Evolutionary conservation across 1,140 invertebrate species (phyloP), one percentile per base, ranked within the genome.

Genomic region (Danaus plexippus): DNA sequence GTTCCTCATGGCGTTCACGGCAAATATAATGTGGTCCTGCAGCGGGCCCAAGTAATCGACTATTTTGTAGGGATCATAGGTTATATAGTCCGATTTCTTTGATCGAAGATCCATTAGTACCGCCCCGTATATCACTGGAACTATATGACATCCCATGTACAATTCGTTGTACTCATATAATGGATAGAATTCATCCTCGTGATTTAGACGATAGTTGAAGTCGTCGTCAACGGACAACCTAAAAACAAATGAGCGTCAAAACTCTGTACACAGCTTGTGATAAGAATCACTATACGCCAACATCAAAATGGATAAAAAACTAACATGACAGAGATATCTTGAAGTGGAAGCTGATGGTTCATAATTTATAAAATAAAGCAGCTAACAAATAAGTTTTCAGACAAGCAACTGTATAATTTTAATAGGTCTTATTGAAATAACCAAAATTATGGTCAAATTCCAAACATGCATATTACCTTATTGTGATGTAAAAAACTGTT

Each of bases 21-120:
- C 96, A 89, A 99, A 99, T 9, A 93, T 90, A 69, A 99, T 98
- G 43, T 99, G 97, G 81, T 99, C 97, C 88, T 99, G 96, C 8
- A 90, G 82, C 0, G 97, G 96, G 43, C 95, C 94, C 51, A 90
- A 85, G 57, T 94, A 94, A 41, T 90, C 81, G 1, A 69, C 52
- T 1, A 95, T 67, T 52, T 91, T 91, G 13, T 88, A 78, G 0
- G 91, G 88, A 52, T 91, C 83, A 77, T 98, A 99, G 1, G 95
- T 94, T 3, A 99, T 87, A 43, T 79, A 74, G 49, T 94, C 90
- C 1, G 94, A 90, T 1, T 80, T 76, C 7, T 71, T 65, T 52
- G 84, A 86, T 48, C 90, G 89, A 53, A 99, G 77, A 87, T 98
- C 88, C 48, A 99, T 90, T 6, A 99, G 75, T 18, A 99, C 90